Evolutionary conservation across 2,797 vertebrate species (phyloP).

Genomic region (Darevskia mixta): DNA sequence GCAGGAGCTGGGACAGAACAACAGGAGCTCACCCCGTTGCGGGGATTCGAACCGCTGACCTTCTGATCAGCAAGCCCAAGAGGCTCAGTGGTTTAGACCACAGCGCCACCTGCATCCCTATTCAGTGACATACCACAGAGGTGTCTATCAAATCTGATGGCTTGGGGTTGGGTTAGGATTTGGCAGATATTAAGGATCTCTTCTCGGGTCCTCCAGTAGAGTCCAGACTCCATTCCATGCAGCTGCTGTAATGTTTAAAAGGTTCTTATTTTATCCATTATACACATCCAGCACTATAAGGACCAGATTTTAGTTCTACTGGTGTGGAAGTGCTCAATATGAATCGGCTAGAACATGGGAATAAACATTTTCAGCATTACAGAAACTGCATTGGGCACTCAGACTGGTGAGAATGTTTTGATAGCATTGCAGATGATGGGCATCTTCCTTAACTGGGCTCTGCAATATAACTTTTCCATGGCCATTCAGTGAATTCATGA

Average conservation of each 20-base stretch:
- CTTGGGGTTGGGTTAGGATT: neutral
- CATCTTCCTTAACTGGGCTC: neutral
- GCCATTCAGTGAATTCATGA: neutral
- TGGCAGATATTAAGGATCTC: neutral
- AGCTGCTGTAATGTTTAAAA: neutral
- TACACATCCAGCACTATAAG: no score
- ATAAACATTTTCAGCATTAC: neutral
- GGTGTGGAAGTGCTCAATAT: neutral
- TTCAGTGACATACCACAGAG: neutral
- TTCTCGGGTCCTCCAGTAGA: neutral
- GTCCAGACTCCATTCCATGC: neutral
- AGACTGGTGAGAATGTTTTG: neutral
- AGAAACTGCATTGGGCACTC: neutral
- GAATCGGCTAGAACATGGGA: neutral
- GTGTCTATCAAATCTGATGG: neutral
- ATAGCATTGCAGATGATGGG: no score
- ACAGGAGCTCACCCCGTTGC: accelerated
- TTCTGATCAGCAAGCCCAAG: no score
- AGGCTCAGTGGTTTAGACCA: no score
- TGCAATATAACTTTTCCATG: neutral
- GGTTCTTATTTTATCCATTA: neutral
- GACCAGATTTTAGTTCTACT: neutral
- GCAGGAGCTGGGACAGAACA: no score
- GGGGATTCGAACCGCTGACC: no score
- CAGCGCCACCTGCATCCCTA: no score